Evolutionary conservation across 2,888 invertebrate genomes (phyloP), one percentile per base, ranked within the genome.

Genomic region (Drosophila phalerata): DNA sequence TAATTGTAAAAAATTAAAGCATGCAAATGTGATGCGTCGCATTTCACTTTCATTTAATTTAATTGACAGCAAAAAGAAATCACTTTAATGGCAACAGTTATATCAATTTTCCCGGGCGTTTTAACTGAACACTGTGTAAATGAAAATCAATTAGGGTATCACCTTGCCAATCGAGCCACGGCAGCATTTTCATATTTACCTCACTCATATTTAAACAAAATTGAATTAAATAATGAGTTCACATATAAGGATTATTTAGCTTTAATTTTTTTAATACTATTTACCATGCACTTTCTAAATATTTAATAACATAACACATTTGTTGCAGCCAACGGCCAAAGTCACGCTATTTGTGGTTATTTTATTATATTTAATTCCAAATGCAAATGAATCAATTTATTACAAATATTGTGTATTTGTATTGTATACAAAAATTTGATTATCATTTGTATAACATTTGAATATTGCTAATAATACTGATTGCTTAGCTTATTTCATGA

Each of bases 41-140:
- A 42, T 75, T 88, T 84, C 81, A 78, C 88, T 84, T 85, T 88
- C 88, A 55, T 69, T 88, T 72, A 83, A 55, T 69, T 88, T 72
- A 83, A 84, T 85, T 88, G 81, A 75, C 86, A 80, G 57, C 62
- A 42, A 62, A 69, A 56, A 64, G 70, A 80, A 82, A 78, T 77
- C 71, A 66, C 34, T 69, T 76, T 66, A 84, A 76, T 62, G 45
- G 51, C 62, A 32, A 69, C 62, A 38, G 63, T 69, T 63, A 57
- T 51, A 49, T 57, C 47, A 52, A 57, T 70, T 69, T 72, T 56
- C 49, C 34, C 62, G 25, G 15, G 56, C 40, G 60, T 69, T 81
- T 77, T 45, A 55, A 64, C 56, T 69, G 67, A 68, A 71, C 22
- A 42, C 34, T 40, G 52, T 13, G 40, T 57, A 53, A 52, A 61